Evolutionary conservation across 1,140 invertebrate genomes (phyloP), one percentile per base, ranked within the genome.

Genomic region (Akabosia matsudoensis): DNA sequence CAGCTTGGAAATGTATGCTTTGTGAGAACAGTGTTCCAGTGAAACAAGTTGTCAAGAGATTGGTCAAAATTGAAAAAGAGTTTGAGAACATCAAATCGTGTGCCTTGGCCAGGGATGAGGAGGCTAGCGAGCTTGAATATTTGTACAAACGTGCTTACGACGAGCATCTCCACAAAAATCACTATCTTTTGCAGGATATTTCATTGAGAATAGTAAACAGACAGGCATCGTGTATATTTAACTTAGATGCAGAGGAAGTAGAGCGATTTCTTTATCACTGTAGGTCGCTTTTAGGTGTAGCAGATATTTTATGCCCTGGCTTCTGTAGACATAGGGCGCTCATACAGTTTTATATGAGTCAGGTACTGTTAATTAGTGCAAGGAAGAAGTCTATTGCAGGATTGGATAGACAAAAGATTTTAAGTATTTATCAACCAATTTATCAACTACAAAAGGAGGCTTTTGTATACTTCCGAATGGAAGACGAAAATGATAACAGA

Each of bases 311-410:
- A 45, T 88, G 90, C 51, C 89, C 90, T 37, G 92, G 91, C 76
- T 86, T 89, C 54, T 90, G 89, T 71, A 86, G 92, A 77, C 87
- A 92, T 76, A 88, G 92, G 85, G 92, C 90, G 90, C 81, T 83
- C 3, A 72, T 72, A 10, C 70, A 72, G 70, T 72, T 72, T 72
- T 72, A 72, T 22, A 72, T 26, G 37, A 51, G 70, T 28, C 70
- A 72, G 28, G 70, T 51, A 14, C 34, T 37, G 70, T 30, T 72
- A 34, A 51, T 72, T 51, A 22, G 28, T n/a, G 70, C 70, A 34
- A 72, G 70, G 22, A 72, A 72, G 45, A 45, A 72, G n/a, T 4
- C 37, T 7, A 72, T 14, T 18, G 70, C 2, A 2, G 22, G 34
- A 3, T 2, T 45, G 3, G 26, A 3, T 14, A 51, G 33, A 45